Conservation (phyloP, 1,140 invertebrate genomes). For the Drosophila erecta region DNA sequence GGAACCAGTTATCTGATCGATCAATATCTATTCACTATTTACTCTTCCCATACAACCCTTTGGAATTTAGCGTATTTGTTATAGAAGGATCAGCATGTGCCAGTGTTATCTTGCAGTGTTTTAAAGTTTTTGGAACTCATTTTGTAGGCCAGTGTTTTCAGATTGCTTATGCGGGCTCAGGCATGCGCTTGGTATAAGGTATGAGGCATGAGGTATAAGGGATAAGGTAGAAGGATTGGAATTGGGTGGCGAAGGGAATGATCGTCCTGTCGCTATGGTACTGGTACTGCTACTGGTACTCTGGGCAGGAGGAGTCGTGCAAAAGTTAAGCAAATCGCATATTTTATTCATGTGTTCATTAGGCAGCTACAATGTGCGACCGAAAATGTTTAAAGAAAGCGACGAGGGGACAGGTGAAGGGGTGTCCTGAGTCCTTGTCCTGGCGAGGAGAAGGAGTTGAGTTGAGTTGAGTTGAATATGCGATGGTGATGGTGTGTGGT, state of each 20-base stretch:
- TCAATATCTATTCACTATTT: too few relatives aligned
- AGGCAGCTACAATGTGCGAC: constrained; percentile 82
- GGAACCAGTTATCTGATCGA: too few relatives aligned
- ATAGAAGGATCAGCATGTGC: too few relatives aligned
- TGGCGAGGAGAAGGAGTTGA: constrained; percentile 1
- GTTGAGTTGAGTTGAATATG: constrained; percentile 13
- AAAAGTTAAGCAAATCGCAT: constrained; percentile 83
- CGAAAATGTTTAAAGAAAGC: constrained; percentile 81
- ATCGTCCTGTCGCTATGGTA: not conserved
- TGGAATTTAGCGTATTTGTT: too few relatives aligned
- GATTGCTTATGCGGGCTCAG: constrained; percentile 46
- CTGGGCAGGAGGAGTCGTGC: constrained; percentile 62
- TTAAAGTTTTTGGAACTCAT: not conserved
- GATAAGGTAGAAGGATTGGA: not conserved
- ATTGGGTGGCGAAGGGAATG: constrained; percentile 4
- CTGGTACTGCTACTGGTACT: not conserved
- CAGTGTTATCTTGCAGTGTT: not conserved
- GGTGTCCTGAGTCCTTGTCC: not conserved
- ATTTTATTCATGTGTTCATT: constrained; percentile 84
- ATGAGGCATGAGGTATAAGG: too few relatives aligned
- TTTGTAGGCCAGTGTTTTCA: not conserved
- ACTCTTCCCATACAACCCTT: too few relatives aligned
- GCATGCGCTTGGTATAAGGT: not conserved
- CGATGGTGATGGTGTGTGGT: not conserved
- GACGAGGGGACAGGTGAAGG: constrained; percentile 14